phyloP scores from a whole-genome alignment of 2,797 vertebrate species.

The Neostethus bicornis region DNA sequence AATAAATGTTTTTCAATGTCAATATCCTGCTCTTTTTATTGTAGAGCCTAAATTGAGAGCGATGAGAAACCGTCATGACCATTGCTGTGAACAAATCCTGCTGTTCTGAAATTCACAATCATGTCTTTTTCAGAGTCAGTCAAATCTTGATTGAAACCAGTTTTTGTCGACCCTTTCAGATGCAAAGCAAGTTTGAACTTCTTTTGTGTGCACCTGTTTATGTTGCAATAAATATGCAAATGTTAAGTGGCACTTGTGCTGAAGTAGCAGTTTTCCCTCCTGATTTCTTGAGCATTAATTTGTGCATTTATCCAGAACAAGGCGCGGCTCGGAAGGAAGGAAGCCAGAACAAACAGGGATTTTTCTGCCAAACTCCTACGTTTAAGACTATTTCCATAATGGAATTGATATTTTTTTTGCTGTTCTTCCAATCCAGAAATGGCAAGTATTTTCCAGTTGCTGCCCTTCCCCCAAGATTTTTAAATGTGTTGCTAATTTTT shows the following conservation, averaged over 20 bases:
- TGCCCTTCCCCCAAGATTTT: not conserved
- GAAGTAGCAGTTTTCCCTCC: constrained; percentile 13
- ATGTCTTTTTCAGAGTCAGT: constrained; percentile 14
- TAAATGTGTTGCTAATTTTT: not conserved
- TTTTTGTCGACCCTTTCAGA: constrained; percentile 46
- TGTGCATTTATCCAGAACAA: not conserved
- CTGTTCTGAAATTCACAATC: constrained; percentile 26
- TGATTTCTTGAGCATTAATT: constrained; percentile 8
- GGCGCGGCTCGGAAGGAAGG: not conserved
- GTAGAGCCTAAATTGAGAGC: constrained; percentile 12
- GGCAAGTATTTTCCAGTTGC: not conserved
- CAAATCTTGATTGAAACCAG: constrained; percentile 27
- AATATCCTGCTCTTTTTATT: constrained; percentile 22
- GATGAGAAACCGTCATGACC: not conserved
- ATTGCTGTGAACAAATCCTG: constrained; percentile 8
- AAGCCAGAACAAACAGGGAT: not conserved
- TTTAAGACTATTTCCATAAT: constrained; percentile 4
- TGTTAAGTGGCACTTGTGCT: constrained; percentile 5
- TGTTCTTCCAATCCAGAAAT: not conserved
- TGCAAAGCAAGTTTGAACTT: constrained; percentile 40
- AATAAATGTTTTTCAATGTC: constrained; percentile 19
- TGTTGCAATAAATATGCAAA: constrained; percentile 43
- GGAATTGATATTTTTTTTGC: constrained; percentile 1
- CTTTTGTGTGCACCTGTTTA: constrained; percentile 39
- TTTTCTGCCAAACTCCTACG: not conserved